Conservation (phyloP, 2,797 vertebrate genomes). For the Sebastes goodei region DNA sequence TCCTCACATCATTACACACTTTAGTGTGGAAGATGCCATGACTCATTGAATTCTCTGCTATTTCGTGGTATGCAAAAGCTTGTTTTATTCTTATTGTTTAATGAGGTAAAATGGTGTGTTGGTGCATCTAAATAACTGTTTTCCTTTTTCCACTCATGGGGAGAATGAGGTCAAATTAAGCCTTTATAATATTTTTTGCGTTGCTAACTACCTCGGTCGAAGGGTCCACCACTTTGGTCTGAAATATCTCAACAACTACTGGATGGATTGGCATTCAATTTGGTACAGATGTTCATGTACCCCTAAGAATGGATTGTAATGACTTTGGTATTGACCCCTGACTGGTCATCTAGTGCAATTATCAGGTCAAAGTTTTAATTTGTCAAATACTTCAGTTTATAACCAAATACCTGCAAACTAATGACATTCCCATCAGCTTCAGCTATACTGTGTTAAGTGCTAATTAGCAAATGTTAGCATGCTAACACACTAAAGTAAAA, state of each 20-base stretch:
- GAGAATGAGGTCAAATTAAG: no score
- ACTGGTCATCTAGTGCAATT: background rate
- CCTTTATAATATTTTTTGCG: no score
- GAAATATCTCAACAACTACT: no score
- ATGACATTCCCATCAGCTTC: background rate
- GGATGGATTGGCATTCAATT: no score
- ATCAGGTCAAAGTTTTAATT: background rate
- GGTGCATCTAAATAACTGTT: no score
- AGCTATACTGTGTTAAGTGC: background rate
- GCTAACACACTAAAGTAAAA: background rate
- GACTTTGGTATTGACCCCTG: no score
- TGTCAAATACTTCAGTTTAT: background rate
- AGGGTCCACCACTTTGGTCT: no score
- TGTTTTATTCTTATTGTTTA: background rate
- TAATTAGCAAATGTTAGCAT: background rate
- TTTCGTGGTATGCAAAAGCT: background rate
- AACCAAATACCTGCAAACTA: background rate
- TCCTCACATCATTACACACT: slow-evolving; percentile 26
- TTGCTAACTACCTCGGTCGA: no score
- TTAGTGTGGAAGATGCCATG: background rate
- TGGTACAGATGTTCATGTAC: no score
- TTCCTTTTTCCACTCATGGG: no score
- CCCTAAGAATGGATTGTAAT: no score
- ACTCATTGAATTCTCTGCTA: background rate
- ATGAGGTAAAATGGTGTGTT: no score